Evolutionary conservation across 2,797 vertebrate genomes (phyloP).

Genomic region (Poecilia gillii): DNA sequence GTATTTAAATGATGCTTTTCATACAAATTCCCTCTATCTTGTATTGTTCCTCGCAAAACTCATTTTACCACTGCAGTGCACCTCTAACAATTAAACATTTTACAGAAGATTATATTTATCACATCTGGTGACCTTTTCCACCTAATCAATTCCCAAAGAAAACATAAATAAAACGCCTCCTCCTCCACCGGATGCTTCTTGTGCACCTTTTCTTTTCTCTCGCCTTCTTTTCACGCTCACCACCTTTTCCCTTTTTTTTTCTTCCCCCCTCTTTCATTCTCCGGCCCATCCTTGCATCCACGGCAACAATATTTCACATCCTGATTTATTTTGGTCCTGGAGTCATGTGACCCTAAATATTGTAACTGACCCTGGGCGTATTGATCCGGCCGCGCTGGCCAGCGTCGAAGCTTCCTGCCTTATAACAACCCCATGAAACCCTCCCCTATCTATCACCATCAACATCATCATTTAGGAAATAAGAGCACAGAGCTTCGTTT

Average conservation of each 20-base stretch:
- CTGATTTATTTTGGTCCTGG: slow-evolving; percentile 84
- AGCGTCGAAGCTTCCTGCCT: slow-evolving; percentile 82
- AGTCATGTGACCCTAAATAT: slow-evolving; percentile 84
- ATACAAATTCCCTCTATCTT: not conserved
- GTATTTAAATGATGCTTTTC: slow-evolving; percentile 24
- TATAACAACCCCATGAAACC: slow-evolving; percentile 81
- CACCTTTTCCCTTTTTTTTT: slow-evolving; percentile 22
- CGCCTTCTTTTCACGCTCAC: slow-evolving; percentile 9
- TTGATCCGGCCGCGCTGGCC: slow-evolving; percentile 81
- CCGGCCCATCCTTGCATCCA: slow-evolving; percentile 52
- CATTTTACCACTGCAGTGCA: not conserved
- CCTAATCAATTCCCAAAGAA: not conserved
- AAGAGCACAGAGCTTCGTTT: slow-evolving; percentile 45
- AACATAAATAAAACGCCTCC: not conserved
- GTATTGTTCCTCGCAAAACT: not conserved
- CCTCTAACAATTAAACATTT: not conserved
- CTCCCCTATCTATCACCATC: slow-evolving; percentile 70
- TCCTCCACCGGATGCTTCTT: not conserved
- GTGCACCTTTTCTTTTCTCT: slow-evolving; percentile 9
- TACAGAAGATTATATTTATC: slow-evolving; percentile 8
- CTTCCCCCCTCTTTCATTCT: slow-evolving; percentile 22
- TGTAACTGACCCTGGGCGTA: slow-evolving; percentile 85
- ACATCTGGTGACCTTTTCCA: not conserved
- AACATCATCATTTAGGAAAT: slow-evolving; percentile 71
- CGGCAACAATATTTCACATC: slow-evolving; percentile 75